Evolutionary conservation across 2,888 invertebrate genomes (phyloP).

Genomic region (Drosophila fulvimacula): DNA sequence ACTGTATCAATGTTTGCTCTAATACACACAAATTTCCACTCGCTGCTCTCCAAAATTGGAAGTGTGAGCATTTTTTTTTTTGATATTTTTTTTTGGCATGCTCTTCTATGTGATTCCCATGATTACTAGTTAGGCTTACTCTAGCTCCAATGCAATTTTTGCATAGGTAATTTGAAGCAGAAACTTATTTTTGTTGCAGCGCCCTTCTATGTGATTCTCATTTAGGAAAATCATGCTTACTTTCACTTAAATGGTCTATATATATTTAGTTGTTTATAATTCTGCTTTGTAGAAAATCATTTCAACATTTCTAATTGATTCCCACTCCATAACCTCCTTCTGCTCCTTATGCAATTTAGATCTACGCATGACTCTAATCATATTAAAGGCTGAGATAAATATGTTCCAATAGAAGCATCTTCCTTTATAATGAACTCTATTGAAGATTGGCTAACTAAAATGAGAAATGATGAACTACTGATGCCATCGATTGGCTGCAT

Average conservation of each 20-base stretch:
- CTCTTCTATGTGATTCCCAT: not conserved
- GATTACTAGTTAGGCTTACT: not conserved
- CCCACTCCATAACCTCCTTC: too few species aligned
- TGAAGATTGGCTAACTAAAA: not conserved
- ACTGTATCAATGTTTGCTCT: not conserved
- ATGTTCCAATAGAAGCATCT: not conserved
- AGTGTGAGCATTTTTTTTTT: too few species aligned
- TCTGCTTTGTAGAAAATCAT: not conserved
- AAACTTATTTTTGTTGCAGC: too few species aligned
- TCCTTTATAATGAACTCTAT: not conserved
- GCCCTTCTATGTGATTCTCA: not conserved
- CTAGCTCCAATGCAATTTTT: not conserved
- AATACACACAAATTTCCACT: too few species aligned
- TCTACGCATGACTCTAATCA: not conserved
- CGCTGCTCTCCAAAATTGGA: not conserved
- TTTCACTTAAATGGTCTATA: not conserved
- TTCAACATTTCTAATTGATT: too few species aligned
- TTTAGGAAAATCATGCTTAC: not conserved
- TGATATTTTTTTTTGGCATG: too few species aligned
- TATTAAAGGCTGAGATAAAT: not conserved
- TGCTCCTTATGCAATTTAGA: not conserved
- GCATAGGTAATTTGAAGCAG: too few species aligned
- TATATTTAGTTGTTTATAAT: too few species aligned
- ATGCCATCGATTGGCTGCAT: conserved; percentile 5
- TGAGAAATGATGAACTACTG: not conserved